Evolutionary conservation across 2,888 invertebrate genomes (phyloP).

Genomic region (Drosophila stalkeri): DNA sequence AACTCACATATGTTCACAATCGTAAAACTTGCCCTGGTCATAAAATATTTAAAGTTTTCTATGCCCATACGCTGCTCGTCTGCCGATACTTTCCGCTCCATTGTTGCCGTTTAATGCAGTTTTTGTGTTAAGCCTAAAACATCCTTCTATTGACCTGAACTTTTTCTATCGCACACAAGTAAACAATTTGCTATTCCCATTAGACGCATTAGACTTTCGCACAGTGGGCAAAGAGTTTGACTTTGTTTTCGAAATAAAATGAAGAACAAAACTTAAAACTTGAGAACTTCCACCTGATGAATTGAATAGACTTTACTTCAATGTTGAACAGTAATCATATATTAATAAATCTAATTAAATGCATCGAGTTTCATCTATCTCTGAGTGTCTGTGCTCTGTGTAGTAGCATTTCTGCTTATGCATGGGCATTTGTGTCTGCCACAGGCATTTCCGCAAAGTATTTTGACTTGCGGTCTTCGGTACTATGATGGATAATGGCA

Average conservation of each 20-base stretch:
- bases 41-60: conserved; percentile 66
- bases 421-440: conserved; percentile 34
- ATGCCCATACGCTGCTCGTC: conserved; percentile 40
- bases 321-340: neutral
- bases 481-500: conserved; percentile 76
- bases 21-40: conserved; percentile 23
- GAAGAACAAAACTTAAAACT: neutral
- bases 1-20: conserved; percentile 30
- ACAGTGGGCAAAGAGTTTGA: conserved; percentile 5
- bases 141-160: conserved; percentile 26
- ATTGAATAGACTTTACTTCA: neutral
- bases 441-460: conserved; percentile 67
- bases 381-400: conserved; percentile 1
- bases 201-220: conserved; percentile 1
- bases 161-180: conserved; percentile 20
- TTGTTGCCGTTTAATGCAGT: conserved; percentile 54
- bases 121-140: conserved; percentile 39
- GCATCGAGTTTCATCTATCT: neutral
- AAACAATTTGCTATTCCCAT: conserved; percentile 37
- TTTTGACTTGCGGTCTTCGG: conserved; percentile 69
- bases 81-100: conserved; percentile 46
- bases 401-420: conserved; percentile 2
- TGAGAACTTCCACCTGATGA: neutral
- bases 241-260: neutral
- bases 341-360: neutral